Base-by-base conservation (phyloP, 2,888 invertebrate species). In the Tolmerus cingulatus region DNA sequence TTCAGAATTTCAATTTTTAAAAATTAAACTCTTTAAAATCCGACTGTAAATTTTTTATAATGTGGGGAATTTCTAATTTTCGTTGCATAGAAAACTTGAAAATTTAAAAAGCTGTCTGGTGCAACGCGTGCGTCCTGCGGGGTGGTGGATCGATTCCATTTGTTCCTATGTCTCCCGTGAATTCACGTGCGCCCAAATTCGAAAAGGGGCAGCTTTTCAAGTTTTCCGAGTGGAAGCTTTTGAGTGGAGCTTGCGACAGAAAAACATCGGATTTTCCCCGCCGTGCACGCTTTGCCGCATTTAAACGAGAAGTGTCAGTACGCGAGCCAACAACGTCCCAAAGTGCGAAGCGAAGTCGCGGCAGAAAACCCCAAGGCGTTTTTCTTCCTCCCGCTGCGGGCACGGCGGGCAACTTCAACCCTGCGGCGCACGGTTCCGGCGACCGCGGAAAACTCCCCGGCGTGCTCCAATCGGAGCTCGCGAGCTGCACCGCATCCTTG, bases 291-390 rank as follows among this genome's bases (percentile, higher is more conserved):
- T 85, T 74, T 85, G 74, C 85, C 85, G 85, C 85, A 85, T 85
- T 85, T 85, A 85, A 85, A 85, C 43, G 85, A 74, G 74, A 85
- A 74, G 85, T 85, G 85, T 74, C 85, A 74, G 85, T 85, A 34
- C 74, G 46, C 34, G 74, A 30, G 85, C n/a, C n/a, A 46, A 66
- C 85, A 74, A 43, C 85, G 85, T 74, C 43, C 37, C 74, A 27
- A 23, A 85, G 82, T 55, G 85, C 46, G n/a, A 74, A 74, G 85
- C 46, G n/a, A 74, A 74, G 46, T 74, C 46, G 19, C 23, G 19
- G 40, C 5, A 46, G 46, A 43, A 66, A 85, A 74, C 30, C 30
- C 74, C 1, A 85, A 74, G 46, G 66, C 19, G 66, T 74, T 85
- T 85, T 85, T 23, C 74, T 46, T 40, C 14, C 66, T 8, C 19